phyloP scores from a whole-genome alignment of 2,113 vertebrate species.

The Alouatta palliata region DNA sequence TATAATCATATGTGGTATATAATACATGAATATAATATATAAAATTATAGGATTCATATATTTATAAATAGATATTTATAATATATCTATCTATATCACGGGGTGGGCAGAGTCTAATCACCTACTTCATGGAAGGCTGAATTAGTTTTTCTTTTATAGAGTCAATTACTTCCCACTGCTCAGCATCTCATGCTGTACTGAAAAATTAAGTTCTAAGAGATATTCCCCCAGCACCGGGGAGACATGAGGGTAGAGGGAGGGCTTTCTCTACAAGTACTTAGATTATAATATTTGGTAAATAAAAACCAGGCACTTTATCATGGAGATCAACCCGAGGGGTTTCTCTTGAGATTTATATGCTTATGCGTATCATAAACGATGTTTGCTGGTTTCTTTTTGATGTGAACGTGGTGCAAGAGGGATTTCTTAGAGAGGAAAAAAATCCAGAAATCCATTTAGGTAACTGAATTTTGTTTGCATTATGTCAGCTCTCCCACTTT shows the following conservation, averaged over 20 bases:
- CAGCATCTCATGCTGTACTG: neutral
- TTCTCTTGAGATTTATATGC: neutral
- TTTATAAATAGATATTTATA: too few species aligned
- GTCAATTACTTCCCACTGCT: neutral
- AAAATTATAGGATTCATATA: too few species aligned
- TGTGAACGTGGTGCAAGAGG: neutral
- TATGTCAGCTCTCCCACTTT: constrained; percentile 1
- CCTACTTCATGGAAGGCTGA: neutral
- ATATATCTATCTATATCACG: neutral
- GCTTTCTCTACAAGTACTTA: neutral
- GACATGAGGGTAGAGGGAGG: rapidly evolving
- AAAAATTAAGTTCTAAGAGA: neutral
- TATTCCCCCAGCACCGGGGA: neutral
- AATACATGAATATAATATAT: too few species aligned
- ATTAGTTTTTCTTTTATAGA: neutral
- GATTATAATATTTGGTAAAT: neutral
- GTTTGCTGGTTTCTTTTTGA: neutral
- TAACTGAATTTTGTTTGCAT: neutral
- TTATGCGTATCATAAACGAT: neutral
- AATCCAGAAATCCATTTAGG: neutral
- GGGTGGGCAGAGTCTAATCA: neutral
- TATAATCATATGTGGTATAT: too few species aligned
- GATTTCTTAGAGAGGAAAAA: neutral
- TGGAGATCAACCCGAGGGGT: neutral
- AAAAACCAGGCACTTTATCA: neutral